These are phyloP conservation scores for Oreortyx pictus DNA, from an alignment of 2,797 vertebrate genomes.

Conservation along the genomic window DNA sequence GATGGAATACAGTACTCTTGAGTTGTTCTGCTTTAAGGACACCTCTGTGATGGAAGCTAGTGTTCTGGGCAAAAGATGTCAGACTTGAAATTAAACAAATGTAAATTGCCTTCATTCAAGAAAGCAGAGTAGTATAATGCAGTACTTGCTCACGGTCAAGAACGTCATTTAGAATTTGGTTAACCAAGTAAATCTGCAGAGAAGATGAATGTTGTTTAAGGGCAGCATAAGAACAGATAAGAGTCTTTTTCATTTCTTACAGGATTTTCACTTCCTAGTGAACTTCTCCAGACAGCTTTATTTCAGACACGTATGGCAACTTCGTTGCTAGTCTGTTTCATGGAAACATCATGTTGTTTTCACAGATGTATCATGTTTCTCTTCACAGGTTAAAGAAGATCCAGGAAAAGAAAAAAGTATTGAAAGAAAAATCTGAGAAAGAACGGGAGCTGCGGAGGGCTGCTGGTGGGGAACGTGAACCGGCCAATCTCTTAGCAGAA, in stretches of 20 bases:
- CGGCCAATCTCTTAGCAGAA: slow-evolving; percentile 91
- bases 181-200: not conserved
- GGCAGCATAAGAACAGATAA: not conserved
- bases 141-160: not conserved
- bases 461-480: slow-evolving; percentile 86
- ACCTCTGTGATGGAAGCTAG: not conserved
- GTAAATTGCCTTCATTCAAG: not conserved
- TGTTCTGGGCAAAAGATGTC: not conserved
- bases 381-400: slow-evolving; percentile 94
- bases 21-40: not conserved
- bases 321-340: not conserved
- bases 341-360: not conserved
- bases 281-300: not conserved
- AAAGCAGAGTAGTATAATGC: not conserved
- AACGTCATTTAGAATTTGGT: not conserved
- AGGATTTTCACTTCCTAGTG: not conserved
- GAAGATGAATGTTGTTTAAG: not conserved
- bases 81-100: not conserved
- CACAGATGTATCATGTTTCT: not conserved
- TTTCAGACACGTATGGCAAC: not conserved
- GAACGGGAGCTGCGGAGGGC: slow-evolving; percentile 86
- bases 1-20: not conserved
- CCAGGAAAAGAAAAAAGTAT: slow-evolving; percentile 98
- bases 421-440: slow-evolving; percentile 89
- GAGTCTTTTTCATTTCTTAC: not conserved